These are phyloP conservation scores for Lophotis ruficrista DNA, from an alignment of 2,113 vertebrate genomes.

Conservation along the genomic window DNA sequence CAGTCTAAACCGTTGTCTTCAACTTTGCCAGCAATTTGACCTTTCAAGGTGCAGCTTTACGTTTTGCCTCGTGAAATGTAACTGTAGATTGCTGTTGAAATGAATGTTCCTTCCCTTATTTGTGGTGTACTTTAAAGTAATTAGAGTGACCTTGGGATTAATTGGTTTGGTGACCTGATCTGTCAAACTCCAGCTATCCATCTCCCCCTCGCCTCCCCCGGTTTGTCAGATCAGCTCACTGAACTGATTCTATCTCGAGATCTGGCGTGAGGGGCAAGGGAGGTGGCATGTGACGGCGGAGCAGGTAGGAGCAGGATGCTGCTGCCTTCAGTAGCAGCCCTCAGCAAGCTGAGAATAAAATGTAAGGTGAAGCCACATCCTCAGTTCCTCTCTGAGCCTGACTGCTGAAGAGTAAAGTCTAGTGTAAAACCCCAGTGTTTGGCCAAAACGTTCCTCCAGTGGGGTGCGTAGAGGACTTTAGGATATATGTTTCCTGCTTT, in stretches of 20 bases:
- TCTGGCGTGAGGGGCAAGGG: background rate
- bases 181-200: background rate
- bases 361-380: background rate
- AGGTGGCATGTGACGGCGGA: background rate
- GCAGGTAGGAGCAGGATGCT: background rate
- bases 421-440: background rate
- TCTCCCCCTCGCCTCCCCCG: fast-evolving
- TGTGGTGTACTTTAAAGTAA: background rate
- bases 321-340: background rate
- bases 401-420: background rate
- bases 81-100: background rate
- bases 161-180: background rate
- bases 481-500: background rate
- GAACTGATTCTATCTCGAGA: background rate
- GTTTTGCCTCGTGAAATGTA: background rate
- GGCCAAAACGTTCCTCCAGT: background rate
- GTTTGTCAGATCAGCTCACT: background rate
- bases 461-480: background rate
- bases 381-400: background rate
- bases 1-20: background rate
- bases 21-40: background rate
- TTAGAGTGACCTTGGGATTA: background rate
- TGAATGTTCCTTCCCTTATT: background rate
- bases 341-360: background rate
- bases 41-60: background rate